Percentiles rank a stretch among this genome's conserved stretches.
Conservation (phyloP, 2,888 invertebrate genomes). For the Strigamia maritima region DNA sequence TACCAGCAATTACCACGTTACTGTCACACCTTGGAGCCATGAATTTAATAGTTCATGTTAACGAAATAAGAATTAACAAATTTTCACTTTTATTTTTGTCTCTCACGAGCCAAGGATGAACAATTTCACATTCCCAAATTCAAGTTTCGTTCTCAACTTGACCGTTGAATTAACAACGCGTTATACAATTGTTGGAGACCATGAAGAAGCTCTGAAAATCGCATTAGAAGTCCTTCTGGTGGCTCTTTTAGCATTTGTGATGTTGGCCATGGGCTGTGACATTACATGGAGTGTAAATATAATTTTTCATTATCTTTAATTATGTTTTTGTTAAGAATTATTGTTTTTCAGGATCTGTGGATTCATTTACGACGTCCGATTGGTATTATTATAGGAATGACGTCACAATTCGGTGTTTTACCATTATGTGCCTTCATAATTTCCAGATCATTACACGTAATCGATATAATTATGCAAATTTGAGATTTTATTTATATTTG, state of each 20-base stretch:
- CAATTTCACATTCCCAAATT: neutral
- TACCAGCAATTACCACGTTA: too few species aligned
- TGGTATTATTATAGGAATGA: conserved; percentile 48
- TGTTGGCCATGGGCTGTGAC: conserved; percentile 39
- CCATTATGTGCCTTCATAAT: conserved; percentile 48
- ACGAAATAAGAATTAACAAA: neutral
- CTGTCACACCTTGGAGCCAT: too few species aligned
- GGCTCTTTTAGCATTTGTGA: conserved; percentile 35
- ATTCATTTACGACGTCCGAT: conserved; percentile 47
- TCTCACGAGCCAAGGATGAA: neutral
- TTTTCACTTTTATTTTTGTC: too few species aligned
- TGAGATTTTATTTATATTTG: too few species aligned
- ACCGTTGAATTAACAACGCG: neutral
- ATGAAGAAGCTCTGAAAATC: conserved; percentile 21
- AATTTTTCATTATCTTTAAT: too few species aligned
- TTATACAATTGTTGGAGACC: conserved; percentile 2
- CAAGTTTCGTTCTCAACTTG: neutral
- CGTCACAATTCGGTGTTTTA: conserved; percentile 48
- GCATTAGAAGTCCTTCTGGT: conserved; percentile 35
- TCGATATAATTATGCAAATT: too few species aligned
- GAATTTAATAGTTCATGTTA: neutral
- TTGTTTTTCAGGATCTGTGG: conserved; percentile 44
- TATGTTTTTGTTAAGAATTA: neutral
- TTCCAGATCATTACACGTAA: conserved; percentile 46
- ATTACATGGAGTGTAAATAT: conserved; percentile 36